A percentile compares a stretch with the other conserved stretches of the same genome.
Conservation (phyloP, 2,797 vertebrate genomes). For the Percopsis omiscomaycus region DNA sequence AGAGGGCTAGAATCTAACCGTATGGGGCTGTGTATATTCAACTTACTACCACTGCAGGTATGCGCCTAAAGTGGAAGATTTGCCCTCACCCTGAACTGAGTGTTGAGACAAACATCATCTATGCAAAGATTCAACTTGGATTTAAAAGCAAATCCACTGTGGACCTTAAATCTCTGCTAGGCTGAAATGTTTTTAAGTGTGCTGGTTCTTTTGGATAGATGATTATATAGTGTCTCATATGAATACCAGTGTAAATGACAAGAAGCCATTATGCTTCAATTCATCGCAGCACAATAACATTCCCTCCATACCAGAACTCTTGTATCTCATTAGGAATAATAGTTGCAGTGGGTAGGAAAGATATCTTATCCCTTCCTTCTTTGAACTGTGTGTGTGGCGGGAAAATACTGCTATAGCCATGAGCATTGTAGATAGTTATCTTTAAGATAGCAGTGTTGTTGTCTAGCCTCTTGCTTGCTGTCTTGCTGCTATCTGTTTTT, state of each 20-base stretch:
- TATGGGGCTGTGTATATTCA: slow-evolving; percentile 5
- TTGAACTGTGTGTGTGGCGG: slow-evolving; percentile 46
- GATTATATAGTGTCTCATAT: slow-evolving; percentile 20
- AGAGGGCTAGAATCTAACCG: neutral
- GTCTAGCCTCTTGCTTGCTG: slow-evolving; percentile 22
- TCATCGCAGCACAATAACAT: slow-evolving; percentile 1
- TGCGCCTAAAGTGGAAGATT: slow-evolving; percentile 1
- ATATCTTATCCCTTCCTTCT: slow-evolving; percentile 33
- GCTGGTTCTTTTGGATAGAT: slow-evolving; percentile 15
- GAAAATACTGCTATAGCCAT: slow-evolving; percentile 4
- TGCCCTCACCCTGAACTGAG: neutral
- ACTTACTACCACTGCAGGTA: slow-evolving; percentile 9
- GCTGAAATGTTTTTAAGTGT: slow-evolving; percentile 9
- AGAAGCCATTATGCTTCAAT: slow-evolving; percentile 22
- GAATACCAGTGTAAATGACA: slow-evolving; percentile 19
- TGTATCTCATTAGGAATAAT: slow-evolving; percentile 35
- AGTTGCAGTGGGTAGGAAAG: slow-evolving; percentile 20
- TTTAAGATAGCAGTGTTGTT: slow-evolving; percentile 11
- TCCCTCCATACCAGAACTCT: neutral
- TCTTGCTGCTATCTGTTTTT: slow-evolving; percentile 36
- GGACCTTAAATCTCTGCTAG: slow-evolving; percentile 3
- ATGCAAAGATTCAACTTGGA: slow-evolving; percentile 3
- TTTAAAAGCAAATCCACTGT: slow-evolving; percentile 7
- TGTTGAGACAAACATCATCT: neutral
- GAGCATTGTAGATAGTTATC: slow-evolving; percentile 20